phyloP scores from a whole-genome alignment of 2,888 invertebrate species.

The Horisme vitalbata region DNA sequence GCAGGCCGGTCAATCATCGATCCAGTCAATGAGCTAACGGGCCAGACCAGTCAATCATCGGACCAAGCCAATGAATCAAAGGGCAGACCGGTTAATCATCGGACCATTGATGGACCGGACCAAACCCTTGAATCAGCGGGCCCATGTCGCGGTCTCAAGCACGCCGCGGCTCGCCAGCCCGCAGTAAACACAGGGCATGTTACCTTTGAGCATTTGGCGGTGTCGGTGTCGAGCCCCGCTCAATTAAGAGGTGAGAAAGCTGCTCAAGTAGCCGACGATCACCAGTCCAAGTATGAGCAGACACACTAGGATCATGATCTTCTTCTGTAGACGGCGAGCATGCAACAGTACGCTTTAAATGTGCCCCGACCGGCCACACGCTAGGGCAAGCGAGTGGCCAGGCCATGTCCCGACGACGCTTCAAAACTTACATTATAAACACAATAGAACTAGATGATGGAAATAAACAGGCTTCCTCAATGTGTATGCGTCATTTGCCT shows the following conservation, averaged over 20 bases:
- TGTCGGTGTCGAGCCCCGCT: slow-evolving; percentile 56
- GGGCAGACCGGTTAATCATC: not conserved
- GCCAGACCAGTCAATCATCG: slow-evolving; percentile 7
- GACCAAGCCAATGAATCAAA: slow-evolving; percentile 6
- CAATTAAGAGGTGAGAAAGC: slow-evolving; percentile 74
- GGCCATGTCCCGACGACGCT: slow-evolving; percentile 36
- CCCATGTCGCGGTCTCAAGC: slow-evolving; percentile 13
- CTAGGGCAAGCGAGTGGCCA: slow-evolving; percentile 6
- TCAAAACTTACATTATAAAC: slow-evolving; percentile 33
- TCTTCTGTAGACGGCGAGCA: slow-evolving; percentile 87
- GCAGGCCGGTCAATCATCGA: slow-evolving; percentile 13
- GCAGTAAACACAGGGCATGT: slow-evolving; percentile 35
- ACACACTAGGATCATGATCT: slow-evolving; percentile 96
- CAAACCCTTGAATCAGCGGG: not conserved
- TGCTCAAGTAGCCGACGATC: slow-evolving; percentile 87
- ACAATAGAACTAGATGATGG: slow-evolving; percentile 15
- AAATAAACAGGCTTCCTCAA: slow-evolving; percentile 34
- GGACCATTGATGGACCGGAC: slow-evolving; percentile 1
- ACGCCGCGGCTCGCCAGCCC: slow-evolving; percentile 47
- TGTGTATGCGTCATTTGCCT: slow-evolving; percentile 78
- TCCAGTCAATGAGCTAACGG: slow-evolving; percentile 5
- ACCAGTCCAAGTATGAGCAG: slow-evolving; percentile 92
- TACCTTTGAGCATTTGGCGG: slow-evolving; percentile 75
- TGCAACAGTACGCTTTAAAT: slow-evolving; percentile 78
- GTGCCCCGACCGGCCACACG: slow-evolving; percentile 38